Base-by-base conservation (phyloP, 2,888 invertebrate genomes). In the Branchipolynoe longqiensis region DNA sequence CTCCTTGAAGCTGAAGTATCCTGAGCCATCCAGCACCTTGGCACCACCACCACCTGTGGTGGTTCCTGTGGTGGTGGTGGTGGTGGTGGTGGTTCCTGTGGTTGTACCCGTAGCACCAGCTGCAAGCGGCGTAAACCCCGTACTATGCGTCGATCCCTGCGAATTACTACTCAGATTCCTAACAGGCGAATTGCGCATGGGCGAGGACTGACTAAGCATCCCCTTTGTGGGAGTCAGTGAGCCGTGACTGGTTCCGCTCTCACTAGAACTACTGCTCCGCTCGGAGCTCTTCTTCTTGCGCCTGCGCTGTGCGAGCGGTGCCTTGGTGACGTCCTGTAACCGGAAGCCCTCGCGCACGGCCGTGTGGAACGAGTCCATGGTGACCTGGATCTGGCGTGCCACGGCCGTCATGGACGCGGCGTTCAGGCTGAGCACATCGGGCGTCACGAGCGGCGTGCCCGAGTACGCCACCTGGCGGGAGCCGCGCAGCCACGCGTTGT, bases 301-400 rank as follows among this genome's bases (percentile, higher is more conserved):
- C 3, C 96, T 94, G 40, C 96, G 94, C 91, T 96, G 96, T 18
- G 96, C 96, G 84, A 96, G 94, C 89, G 96, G 96, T 0, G 96
- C 96, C 85, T 95, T 95, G 41, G 95, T 95, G 0, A 96, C 96
- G 90, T 96, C 96, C 92, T 96, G 95, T 85, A 97, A 94, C 69
- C 96, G 94, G 92, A 97, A 96, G n/a, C 96, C 96, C 91, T 96
- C 96, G 28, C 95, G 94, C 82, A 96, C 95, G 0, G 96, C 96
- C 90, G 95, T 95, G 89, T 96, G 95, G 93, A 96, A 96, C 62
- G 96, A 96, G 90, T 95, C 95, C 92, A 96, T 95, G 0, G 96
- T 96, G 58, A 95, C 95, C 89, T 95, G 95, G 87, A 96, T 94
- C 78, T 95, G 95, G 62, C 94, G 93, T 89, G 95, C 95, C n/a